A percentile compares a stretch with the other conserved stretches of the same genome.
These are phyloP conservation scores for Theonella swinhoei DNA, from an alignment of 37 sponge, comb jelly and placozoan genomes.

Conservation along the genomic window DNA sequence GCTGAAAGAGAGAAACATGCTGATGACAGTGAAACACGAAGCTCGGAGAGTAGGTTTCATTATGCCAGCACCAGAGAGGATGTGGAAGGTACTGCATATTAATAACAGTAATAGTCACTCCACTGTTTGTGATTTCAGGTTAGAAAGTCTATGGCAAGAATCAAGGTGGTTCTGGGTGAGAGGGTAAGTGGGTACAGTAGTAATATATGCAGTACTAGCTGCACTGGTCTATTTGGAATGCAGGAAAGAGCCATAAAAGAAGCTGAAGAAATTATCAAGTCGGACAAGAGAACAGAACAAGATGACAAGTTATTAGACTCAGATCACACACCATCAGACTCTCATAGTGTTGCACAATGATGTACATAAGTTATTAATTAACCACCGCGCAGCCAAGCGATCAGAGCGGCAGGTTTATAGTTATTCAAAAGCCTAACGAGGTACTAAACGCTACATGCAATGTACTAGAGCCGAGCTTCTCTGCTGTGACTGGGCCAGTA, in stretches of 20 bases:
- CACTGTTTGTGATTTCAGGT: constrained; percentile 59
- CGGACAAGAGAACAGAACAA: neutral
- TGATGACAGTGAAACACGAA: constrained; percentile 68
- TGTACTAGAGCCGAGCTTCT: too few species aligned
- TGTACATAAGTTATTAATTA: too few species aligned
- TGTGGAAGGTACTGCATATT: constrained; percentile 51
- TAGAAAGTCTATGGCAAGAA: constrained; percentile 72
- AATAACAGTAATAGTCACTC: too few species aligned
- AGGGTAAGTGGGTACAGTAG: constrained; percentile 58
- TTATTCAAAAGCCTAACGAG: too few species aligned
- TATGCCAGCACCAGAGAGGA: constrained; percentile 75
- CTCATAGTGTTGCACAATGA: too few species aligned
- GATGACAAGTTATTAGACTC: neutral
- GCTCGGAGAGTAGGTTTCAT: constrained; percentile 56
- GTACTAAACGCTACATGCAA: too few species aligned
- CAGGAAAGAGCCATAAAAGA: constrained; percentile 41
- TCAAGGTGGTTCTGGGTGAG: constrained; percentile 74
- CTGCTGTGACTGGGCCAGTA: too few species aligned
- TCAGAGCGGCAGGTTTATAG: too few species aligned
- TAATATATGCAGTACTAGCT: too few species aligned
- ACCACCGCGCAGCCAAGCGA: too few species aligned
- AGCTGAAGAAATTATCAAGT: constrained; percentile 6
- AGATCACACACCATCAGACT: too few species aligned
- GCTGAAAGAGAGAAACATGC: constrained; percentile 71
- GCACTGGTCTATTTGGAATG: neutral